These are phyloP conservation scores for Drosophila pseudotakahashii DNA, from an alignment of 2,888 invertebrate genomes.

Conservation along the genomic window DNA sequence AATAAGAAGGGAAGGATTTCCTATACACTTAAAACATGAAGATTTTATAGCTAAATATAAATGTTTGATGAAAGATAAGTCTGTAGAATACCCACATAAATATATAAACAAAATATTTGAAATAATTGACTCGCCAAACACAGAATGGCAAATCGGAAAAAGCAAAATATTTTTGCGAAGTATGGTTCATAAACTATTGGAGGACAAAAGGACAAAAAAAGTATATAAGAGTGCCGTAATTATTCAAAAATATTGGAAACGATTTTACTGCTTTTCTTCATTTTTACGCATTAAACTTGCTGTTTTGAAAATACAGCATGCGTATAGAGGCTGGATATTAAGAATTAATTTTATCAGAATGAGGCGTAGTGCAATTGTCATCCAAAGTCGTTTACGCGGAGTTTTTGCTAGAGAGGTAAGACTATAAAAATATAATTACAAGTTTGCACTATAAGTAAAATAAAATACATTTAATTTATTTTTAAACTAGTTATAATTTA, in stretches of 20 bases:
- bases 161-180: conserved; percentile 93
- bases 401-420: conserved; percentile 94
- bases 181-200: conserved; percentile 93
- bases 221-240: conserved; percentile 89
- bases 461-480: no score
- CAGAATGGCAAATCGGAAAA: conserved; percentile 95
- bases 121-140: conserved; percentile 88
- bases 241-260: conserved; percentile 92
- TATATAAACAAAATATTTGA: conserved; percentile 85
- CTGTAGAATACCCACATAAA: conserved; percentile 64
- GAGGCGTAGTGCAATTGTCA: conserved; percentile 93
- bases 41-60: conserved; percentile 91
- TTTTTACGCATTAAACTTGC: conserved; percentile 88
- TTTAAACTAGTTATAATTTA: no score
- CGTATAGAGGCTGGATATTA: conserved; percentile 93
- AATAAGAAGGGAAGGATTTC: conserved; percentile 95
- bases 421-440: neutral
- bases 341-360: conserved; percentile 91
- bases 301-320: conserved; percentile 91
- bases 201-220: conserved; percentile 90
- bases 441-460: no score
- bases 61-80: conserved; percentile 86
- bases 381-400: conserved; percentile 93
- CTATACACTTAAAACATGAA: conserved; percentile 91
- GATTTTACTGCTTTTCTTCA: conserved; percentile 87